Evolutionary conservation across 2,797 vertebrate genomes (phyloP).

Genomic region (Falco columbarius): DNA sequence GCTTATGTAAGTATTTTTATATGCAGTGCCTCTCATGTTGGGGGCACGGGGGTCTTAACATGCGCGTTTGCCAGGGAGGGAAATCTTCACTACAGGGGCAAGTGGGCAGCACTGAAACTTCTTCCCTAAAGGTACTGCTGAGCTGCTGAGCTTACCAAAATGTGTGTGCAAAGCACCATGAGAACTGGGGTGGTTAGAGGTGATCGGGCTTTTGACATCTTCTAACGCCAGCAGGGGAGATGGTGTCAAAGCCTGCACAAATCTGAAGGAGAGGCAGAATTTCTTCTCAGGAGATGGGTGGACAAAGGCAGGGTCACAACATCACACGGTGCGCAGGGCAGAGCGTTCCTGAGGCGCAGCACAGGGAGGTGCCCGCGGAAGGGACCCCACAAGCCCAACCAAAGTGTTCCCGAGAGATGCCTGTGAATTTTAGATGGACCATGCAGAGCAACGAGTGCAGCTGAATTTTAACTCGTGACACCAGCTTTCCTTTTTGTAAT

Average conservation of each 20-base stretch:
- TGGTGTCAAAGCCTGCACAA: not conserved
- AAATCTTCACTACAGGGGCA: not conserved
- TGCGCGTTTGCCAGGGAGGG: not conserved
- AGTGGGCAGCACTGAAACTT: not conserved
- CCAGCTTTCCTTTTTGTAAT: not conserved
- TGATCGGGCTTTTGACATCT: constrained; percentile 10
- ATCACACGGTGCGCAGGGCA: not conserved
- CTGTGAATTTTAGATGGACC: not conserved
- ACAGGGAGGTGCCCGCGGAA: not conserved
- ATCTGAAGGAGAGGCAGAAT: not conserved
- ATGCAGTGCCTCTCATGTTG: not conserved
- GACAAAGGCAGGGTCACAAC: not conserved
- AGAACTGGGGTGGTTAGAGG: not conserved
- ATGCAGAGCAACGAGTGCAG: not conserved
- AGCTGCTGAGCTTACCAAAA: not conserved
- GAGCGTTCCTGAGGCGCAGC: not conserved
- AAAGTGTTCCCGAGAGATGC: not conserved
- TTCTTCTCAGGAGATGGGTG: not conserved
- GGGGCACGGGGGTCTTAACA: not conserved
- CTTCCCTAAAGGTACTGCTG: not conserved
- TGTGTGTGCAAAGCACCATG: not conserved
- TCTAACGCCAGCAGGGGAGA: not conserved
- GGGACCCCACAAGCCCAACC: not conserved
- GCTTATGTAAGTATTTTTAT: not conserved
- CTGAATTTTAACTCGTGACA: not conserved